Percentiles rank a stretch among this genome's conserved stretches.
These are phyloP conservation scores for Temnothorax rugatulus DNA, from an alignment of 2,888 invertebrate genomes.

Conservation along the genomic window DNA sequence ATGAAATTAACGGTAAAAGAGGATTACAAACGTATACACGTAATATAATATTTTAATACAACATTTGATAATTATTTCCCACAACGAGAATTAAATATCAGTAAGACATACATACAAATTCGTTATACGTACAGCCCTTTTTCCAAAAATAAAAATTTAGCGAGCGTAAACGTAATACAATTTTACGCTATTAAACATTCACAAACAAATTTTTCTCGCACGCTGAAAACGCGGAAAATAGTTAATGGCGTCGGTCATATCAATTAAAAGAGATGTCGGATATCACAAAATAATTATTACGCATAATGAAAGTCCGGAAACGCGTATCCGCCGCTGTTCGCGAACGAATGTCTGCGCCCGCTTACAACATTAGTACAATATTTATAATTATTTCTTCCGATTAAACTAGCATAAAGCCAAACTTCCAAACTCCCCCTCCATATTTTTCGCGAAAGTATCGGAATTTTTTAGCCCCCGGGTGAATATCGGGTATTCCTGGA, in stretches of 20 bases:
- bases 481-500: slow-evolving; percentile 54
- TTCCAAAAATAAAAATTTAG: slow-evolving; percentile 8
- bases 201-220: slow-evolving; percentile 7
- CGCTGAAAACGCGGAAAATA: slow-evolving; percentile 5
- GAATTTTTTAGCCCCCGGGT: slow-evolving; percentile 49
- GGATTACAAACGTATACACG: slow-evolving; percentile 3
- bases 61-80: slow-evolving; percentile 32
- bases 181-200: slow-evolving; percentile 13
- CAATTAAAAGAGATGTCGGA: slow-evolving; percentile 42
- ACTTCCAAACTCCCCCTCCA: slow-evolving; percentile 33
- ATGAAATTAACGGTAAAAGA: slow-evolving; percentile 44
- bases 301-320: slow-evolving; percentile 23
- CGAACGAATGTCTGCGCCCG: slow-evolving; percentile 1
- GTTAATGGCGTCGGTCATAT: slow-evolving; percentile 6
- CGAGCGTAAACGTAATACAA: slow-evolving; percentile 7
- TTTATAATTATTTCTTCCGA: slow-evolving; percentile 53
- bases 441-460: slow-evolving; percentile 57
- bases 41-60: slow-evolving; percentile 33
- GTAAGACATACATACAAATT: slow-evolving; percentile 20
- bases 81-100: slow-evolving; percentile 15
- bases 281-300: slow-evolving; percentile 48
- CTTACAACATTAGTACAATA: slow-evolving; percentile 35
- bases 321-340: neutral
- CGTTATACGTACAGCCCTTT: neutral
- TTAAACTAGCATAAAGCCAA: slow-evolving; percentile 47